These are phyloP conservation scores for Paramormyrops hopkinsi DNA, from an alignment of 2,797 vertebrate species.

Conservation along the genomic window DNA sequence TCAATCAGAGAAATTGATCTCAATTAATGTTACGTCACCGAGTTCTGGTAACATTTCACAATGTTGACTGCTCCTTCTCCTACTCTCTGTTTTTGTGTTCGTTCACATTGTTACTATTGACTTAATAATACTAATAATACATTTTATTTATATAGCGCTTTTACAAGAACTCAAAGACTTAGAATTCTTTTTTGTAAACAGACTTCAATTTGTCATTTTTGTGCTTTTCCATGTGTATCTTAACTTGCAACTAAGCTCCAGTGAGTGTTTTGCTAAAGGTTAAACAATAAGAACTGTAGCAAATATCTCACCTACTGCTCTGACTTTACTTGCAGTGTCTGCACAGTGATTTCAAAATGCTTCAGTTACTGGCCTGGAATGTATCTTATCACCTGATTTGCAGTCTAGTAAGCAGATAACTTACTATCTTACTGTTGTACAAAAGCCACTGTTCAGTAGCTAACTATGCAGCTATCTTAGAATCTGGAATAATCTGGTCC, in stretches of 20 bases:
- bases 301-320: not conserved
- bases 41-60: too few relatives aligned
- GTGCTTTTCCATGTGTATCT: not conserved
- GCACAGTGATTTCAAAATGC: not conserved
- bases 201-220: not conserved
- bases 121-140: too few relatives aligned
- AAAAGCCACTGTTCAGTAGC: not conserved
- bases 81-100: not conserved
- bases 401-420: not conserved
- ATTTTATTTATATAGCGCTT: too few relatives aligned
- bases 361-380: not conserved
- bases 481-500: not conserved
- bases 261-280: not conserved
- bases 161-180: too few relatives aligned
- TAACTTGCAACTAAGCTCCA: not conserved
- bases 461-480: not conserved
- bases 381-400: not conserved
- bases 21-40: too few relatives aligned
- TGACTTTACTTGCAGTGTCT: not conserved
- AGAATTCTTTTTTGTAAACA: not conserved
- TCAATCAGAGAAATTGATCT: too few relatives aligned
- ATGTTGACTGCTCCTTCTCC: not conserved
- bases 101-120: not conserved
- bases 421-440: not conserved
- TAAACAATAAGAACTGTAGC: not conserved